Evolutionary conservation across 2,113 vertebrate genomes (phyloP), one percentile per base, ranked within the genome.

Genomic region (Cyprinodon tularosa): DNA sequence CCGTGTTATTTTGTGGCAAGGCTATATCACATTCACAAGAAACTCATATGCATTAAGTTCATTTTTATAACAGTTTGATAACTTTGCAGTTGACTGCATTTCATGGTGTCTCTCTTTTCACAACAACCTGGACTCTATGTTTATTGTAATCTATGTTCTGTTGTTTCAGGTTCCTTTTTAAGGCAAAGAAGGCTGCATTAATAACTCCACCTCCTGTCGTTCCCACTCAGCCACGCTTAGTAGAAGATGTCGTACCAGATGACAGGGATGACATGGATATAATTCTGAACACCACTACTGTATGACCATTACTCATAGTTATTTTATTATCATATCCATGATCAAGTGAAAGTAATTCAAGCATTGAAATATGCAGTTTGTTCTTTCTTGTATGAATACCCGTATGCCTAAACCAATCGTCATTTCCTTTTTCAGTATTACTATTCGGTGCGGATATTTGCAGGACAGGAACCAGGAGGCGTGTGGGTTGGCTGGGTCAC

Each of bases 401-500:
- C 2, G 12, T 45, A 20, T 53, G 50, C 15, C 8, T 53, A 53
- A 57, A 57, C 50, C 50, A 57, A 57, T 9, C 3, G 80, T 45
- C 40, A 14, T 62, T 82, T 81, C 10, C 42, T 66, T 84, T 80
- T 15, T 11, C 84, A 97, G 96, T 97, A 98, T 84, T 98, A 96
- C 78, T 97, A 97, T 76, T 96, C 96, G 0, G 96, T 97, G 78
- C 94, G 96, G 84, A 90, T 98, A 69, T 96, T 96, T 76, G 96
- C 97, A 0, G 96, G 96, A 36, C 96, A 98, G 89, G 97, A 98
- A 90, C 96, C 95, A 42, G 91, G 94, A 68, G 94, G 95, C 0
- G 96, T 97, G 39, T 98, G 97, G 96, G 95, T 94, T 13, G 97
- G 97, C 73, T 98, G 96, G 97, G 96, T 98, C 75, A 97, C 97